Evolutionary conservation across 1,140 invertebrate genomes (phyloP).

Genomic region (Homalodisca vitripennis): DNA sequence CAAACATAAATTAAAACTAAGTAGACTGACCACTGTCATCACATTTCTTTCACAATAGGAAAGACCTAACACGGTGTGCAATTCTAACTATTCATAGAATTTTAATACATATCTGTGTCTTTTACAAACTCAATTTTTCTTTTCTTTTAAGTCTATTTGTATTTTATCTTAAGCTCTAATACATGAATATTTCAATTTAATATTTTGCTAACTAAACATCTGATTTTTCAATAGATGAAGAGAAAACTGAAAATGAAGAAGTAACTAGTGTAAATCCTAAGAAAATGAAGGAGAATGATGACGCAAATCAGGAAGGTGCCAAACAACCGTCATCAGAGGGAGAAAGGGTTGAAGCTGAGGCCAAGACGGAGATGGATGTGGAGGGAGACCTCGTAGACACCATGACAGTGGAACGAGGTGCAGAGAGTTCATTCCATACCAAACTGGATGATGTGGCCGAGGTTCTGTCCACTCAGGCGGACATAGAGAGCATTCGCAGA

Average conservation of each 20-base stretch:
- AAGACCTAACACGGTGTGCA: too few species aligned
- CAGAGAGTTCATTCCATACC: conserved; percentile 69
- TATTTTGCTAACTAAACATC: neutral
- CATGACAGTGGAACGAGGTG: conserved; percentile 60
- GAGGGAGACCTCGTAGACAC: conserved; percentile 76
- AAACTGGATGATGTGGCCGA: conserved; percentile 46
- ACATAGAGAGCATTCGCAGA: conserved; percentile 46
- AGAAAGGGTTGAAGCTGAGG: conserved; percentile 4
- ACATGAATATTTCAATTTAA: neutral
- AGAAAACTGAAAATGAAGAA: neutral
- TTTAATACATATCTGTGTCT: neutral
- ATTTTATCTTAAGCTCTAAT: too few species aligned
- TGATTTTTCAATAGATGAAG: neutral
- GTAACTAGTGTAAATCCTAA: conserved; percentile 13
- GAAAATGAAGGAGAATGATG: conserved; percentile 2
- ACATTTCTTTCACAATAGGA: too few species aligned
- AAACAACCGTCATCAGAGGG: neutral
- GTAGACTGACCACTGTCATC: too few species aligned
- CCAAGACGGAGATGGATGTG: conserved; percentile 46
- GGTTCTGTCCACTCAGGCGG: conserved; percentile 24
- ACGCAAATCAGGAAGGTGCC: neutral
- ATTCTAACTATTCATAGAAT: too few species aligned
- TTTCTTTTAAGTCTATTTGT: neutral
- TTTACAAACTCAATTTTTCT: neutral
- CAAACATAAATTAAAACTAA: too few species aligned